Conservation (phyloP, 1,140 invertebrate species). For the Drosophila equinoxialis region DNA sequence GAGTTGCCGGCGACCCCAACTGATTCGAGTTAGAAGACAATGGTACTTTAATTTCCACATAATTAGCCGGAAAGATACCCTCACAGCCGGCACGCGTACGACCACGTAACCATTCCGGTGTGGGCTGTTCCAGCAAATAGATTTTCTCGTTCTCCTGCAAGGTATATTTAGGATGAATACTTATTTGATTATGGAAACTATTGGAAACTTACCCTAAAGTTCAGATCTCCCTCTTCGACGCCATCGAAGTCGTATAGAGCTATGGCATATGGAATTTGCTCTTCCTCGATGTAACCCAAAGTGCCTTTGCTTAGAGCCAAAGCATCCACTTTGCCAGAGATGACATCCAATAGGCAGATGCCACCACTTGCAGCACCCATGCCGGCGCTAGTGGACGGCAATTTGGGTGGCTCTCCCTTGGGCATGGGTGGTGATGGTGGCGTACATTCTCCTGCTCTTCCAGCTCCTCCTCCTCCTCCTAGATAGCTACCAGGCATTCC, state of each 20-base stretch:
- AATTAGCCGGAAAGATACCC: conserved; percentile 92
- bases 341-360: conserved; percentile 82
- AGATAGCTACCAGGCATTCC: conserved; percentile 54
- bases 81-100: conserved; percentile 85
- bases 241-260: conserved; percentile 90
- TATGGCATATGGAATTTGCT: conserved; percentile 86
- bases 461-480: neutral
- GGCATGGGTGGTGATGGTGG: conserved; percentile 90
- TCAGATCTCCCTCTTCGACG: conserved; percentile 88
- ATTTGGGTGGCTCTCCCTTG: conserved; percentile 88
- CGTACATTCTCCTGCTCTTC: conserved; percentile 28
- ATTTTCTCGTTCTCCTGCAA: conserved; percentile 88
- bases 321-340: conserved; percentile 74
- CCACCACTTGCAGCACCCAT: conserved; percentile 39
- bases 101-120: conserved; percentile 92
- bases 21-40: conserved; percentile 68
- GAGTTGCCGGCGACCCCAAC: conserved; percentile 66
- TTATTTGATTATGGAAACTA: too few species aligned
- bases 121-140: conserved; percentile 87
- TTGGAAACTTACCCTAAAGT: conserved; percentile 86
- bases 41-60: conserved; percentile 90
- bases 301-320: conserved; percentile 56
- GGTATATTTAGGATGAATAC: conserved; percentile 46
- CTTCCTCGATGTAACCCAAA: conserved; percentile 50
- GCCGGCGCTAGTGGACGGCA: conserved; percentile 83